Conservation (phyloP, 2,888 invertebrate species). For the Petrolisthes cinctipes region DNA sequence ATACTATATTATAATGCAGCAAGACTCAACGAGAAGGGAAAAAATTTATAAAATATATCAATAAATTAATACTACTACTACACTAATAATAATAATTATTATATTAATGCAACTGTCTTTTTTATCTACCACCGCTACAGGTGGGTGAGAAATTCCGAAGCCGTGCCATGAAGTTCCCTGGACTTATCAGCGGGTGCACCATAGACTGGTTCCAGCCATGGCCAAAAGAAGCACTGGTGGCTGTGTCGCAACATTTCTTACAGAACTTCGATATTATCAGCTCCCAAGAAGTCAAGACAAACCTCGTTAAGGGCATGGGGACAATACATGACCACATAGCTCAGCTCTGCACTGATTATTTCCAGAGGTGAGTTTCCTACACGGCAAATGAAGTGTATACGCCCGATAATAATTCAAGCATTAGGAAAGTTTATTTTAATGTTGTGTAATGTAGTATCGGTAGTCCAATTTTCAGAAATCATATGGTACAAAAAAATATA, state of each 20-base stretch:
- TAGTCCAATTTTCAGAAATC: no score
- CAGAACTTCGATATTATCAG: slow-evolving; percentile 88
- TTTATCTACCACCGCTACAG: slow-evolving; percentile 70
- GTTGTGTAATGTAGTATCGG: no score
- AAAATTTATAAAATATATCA: no score
- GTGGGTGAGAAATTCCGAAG: slow-evolving; percentile 96
- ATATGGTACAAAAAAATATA: no score
- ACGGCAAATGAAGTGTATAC: not conserved
- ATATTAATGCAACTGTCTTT: no score
- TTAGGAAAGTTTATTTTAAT: no score
- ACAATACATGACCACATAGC: slow-evolving; percentile 95
- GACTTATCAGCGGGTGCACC: slow-evolving; percentile 96
- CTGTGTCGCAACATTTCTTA: slow-evolving; percentile 94
- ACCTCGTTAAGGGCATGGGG: slow-evolving; percentile 91
- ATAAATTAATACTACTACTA: no score
- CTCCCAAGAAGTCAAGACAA: slow-evolving; percentile 82
- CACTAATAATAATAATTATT: no score
- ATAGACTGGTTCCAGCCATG: slow-evolving; percentile 99
- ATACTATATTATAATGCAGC: no score
- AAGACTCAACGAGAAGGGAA: no score
- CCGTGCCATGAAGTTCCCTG: slow-evolving; percentile 91
- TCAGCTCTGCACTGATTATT: slow-evolving; percentile 85
- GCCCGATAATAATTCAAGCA: no score
- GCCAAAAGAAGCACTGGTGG: slow-evolving; percentile 94
- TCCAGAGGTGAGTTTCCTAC: slow-evolving; percentile 75